These are phyloP conservation scores for Dolichallabes microphthalmus DNA, from an alignment of 2,113 vertebrate genomes.

Conservation along the genomic window DNA sequence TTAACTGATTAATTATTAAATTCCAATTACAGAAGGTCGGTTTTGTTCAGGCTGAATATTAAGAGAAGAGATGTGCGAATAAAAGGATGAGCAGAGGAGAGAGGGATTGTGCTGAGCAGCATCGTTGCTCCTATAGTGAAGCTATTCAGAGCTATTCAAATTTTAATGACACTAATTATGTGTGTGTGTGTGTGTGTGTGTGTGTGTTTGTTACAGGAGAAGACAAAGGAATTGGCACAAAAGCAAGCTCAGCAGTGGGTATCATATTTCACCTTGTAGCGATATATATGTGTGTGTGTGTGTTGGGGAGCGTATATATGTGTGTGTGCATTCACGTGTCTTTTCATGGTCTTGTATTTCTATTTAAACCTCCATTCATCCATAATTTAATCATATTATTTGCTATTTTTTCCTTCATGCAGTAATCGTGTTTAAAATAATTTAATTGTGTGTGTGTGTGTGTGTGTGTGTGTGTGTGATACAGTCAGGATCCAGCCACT, in stretches of 20 bases:
- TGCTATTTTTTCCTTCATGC: not conserved
- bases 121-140: conserved; percentile 56
- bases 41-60: conserved; percentile 32
- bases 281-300: conserved; percentile 27
- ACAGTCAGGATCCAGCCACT: conserved; percentile 84
- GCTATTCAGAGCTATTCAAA: conserved; percentile 66
- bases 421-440: not conserved
- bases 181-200: conserved; percentile 50
- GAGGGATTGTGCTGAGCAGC: not conserved
- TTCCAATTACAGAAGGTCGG: conserved; percentile 50
- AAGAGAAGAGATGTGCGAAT: conserved; percentile 12
- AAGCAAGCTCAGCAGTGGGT: conserved; percentile 97
- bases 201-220: conserved; percentile 77
- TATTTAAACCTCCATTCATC: conserved; percentile 2
- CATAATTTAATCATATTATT: not conserved
- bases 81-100: not conserved
- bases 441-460: conserved; percentile 27
- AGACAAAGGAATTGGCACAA: conserved; percentile 92
- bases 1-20: conserved; percentile 53
- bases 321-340: not conserved
- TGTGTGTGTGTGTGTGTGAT: conserved; percentile 48
- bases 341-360: conserved; percentile 1
- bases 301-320: conserved; percentile 14
- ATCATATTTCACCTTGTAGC: conserved; percentile 59
- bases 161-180: conserved; percentile 71